Base-by-base conservation (phyloP, 1,140 invertebrate species). In the Drosophila kepulauana region DNA sequence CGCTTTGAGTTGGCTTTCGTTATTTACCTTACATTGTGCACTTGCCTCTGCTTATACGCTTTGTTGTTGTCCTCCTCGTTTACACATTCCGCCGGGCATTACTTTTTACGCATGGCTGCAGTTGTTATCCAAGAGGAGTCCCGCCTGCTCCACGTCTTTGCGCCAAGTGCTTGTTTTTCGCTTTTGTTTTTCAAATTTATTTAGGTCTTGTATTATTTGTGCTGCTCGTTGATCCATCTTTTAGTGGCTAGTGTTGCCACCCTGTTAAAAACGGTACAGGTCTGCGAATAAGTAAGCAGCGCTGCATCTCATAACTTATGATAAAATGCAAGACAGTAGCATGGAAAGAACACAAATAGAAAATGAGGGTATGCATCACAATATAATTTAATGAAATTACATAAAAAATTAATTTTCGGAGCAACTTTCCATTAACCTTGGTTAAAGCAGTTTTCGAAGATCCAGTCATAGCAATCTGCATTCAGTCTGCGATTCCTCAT, bases 61-160 rank as follows among this genome's bases (percentile, higher is more conserved):
- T 20, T 68, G 62, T 58, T 46, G 30, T 38, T 51, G 33, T 64
- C 56, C 3, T n/a, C 65, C 1, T n/a, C 49, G 58, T 72, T 51
- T 79, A 52, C 25, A 52, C n/a, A 15, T 48, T 45, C 80, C 79
- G 59, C 41, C 49, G 80, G 79, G 76, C 85, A 80, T 78, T 75
- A 80, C 70, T 84, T 69, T 77, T 75, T 69, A 63, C 72, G 80
- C 72, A 71, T 79, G 54, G 66, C 48, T 88, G 77, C 79, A 87
- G 64, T 69, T 33, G 7, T 79, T 46, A 13, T 45, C 43, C 43
- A 46, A 64, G 52, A 57, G 20, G 13, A 7, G 20, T 56, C 8
- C 38, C 6, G 8, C 25, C 13, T 16, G 30, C 7, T 28, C 16
- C 28, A 3, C 1, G 35, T 28, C 7, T 33, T 38, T 33, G 41